Base-by-base conservation (phyloP, 2,797 vertebrate species). In the Denticeps clupeoides region DNA sequence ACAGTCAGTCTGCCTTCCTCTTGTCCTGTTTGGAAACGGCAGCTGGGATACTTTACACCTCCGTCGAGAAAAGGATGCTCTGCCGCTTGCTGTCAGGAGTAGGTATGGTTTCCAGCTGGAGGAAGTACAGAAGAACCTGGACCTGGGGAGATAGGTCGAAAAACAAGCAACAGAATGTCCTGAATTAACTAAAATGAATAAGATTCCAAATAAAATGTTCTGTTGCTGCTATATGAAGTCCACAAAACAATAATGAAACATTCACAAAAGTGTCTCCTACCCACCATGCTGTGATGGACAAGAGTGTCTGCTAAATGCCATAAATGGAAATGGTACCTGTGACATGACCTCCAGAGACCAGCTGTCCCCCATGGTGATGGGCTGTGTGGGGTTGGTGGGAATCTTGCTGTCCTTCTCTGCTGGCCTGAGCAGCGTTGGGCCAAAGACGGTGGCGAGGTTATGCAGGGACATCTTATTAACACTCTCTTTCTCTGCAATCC, bases 331-430 rank as follows among this genome's bases (percentile, higher is more conserved):
- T 15, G 32, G 44, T 82, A 99, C 95, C 89, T 98, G 94, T 64
- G 93, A 92, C 94, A 99, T 99, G 59, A 99, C 95, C 68, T 99
- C 95, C 63, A 96, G 80, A 37, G 94, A 97, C 95, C 95, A 99
- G 79, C 94, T 98, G 70, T 99, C 94, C 2, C 89, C 87, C 93
- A 97, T 97, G 56, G 87, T 88, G 75, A 97, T 91, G 4, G 94
- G 89, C 46, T 97, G 93, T 2, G 88, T 91, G 19, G 93, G 93
- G 74, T 94, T 95, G 3, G 84, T 60, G 1, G 91, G 89, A 53
- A 91, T 90, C 78, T 95, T 97, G 69, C 89, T 97, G 79, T 97
- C 92, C 73, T 99, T 97, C 80, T 98, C 93, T 0, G 95, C 81
- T 1, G 95, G 95, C 49, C 93, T 81, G 35, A 99, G 86, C 62